A percentile compares a stretch with the other conserved stretches of the same genome.
phyloP scores from a whole-genome alignment of 2,888 invertebrate species.

The Plebejus anna region DNA sequence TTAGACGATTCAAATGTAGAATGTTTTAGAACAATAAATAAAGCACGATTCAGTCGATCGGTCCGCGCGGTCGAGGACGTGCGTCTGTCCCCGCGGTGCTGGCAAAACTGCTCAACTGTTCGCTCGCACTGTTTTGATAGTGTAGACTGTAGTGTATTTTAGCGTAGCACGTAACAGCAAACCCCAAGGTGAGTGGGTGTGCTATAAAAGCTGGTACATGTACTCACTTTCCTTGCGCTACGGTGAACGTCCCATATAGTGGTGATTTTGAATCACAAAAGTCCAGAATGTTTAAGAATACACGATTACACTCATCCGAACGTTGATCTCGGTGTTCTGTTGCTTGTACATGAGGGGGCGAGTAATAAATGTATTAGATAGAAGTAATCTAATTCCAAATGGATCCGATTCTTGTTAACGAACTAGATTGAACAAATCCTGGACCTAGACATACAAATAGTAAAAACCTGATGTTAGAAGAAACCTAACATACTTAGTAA shows the following conservation, averaged over 20 bases:
- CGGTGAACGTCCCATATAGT: conserved; percentile 28
- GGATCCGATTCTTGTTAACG: neutral
- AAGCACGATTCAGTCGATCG: conserved; percentile 14
- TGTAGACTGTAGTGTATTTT: conserved; percentile 73
- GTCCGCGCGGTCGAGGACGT: conserved; percentile 48
- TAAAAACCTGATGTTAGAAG: neutral
- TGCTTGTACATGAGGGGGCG: neutral
- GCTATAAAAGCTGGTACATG: conserved; percentile 48
- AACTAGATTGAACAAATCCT: neutral
- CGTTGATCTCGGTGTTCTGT: conserved; percentile 19
- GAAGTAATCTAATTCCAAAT: neutral
- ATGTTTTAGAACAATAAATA: neutral
- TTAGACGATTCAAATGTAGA: neutral
- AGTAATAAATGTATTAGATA: neutral
- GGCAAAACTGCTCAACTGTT: conserved; percentile 69
- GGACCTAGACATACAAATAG: neutral
- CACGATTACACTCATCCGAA: conserved; percentile 8
- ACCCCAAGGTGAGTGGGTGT: conserved; percentile 67
- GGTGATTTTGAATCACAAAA: conserved; percentile 29
- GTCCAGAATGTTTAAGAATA: conserved; percentile 14
- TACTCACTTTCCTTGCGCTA: conserved; percentile 30
- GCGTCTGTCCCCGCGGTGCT: conserved; percentile 51
- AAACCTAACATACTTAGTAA: neutral
- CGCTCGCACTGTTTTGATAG: conserved; percentile 72
- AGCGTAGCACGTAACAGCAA: conserved; percentile 64